Base-by-base conservation (phyloP, 2,113 vertebrate genomes). In the Pagrus major region DNA sequence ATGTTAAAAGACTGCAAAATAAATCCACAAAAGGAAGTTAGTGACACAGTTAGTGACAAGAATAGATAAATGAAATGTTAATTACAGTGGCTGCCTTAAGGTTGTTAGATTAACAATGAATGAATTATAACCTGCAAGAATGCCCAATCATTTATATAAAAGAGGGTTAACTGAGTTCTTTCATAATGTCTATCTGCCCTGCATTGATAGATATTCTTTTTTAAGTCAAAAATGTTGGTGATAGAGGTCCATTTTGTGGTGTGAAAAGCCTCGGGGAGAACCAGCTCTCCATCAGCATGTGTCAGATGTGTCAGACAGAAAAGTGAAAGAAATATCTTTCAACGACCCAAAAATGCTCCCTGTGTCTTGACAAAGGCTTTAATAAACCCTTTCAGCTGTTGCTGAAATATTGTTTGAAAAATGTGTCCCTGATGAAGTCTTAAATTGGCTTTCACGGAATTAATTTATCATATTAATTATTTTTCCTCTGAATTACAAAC, bases 401-500 rank as follows among this genome's bases (percentile, higher is more conserved):
- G 9, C 67, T 69, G 23, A 31, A 80, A 52, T 67, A 33, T 33
- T 60, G 15, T 47, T 65, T 52, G 12, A 55, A 64, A 75, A 37
- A 49, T 23, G 21, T 71, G 55, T 61, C 64, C 31, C 58, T 14
- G 71, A 71, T 86, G 47, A 83, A 87, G 75, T 77, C 79, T 79
- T 80, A 29, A 81, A 76, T 84, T 60, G 59, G 67, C 29, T 44
- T 79, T 84, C 71, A 55, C 35, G 0, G 67, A 65, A 70, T 78
- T 64, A 31, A 88, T 84, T 84, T 10, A 80, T 90, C 77, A 88
- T 61, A 73, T 86, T 85, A 85, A 88, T 91, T 88, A 83, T 88
- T 83, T 85, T 72, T 61, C 63, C 51, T 68, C 55, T 59, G 85
- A 74, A 83, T 85, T 86, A 64, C 81, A 85, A 85, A 83, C 84